Evolutionary conservation across 2,113 vertebrate genomes (phyloP).

Genomic region (Cyprinus carpio): DNA sequence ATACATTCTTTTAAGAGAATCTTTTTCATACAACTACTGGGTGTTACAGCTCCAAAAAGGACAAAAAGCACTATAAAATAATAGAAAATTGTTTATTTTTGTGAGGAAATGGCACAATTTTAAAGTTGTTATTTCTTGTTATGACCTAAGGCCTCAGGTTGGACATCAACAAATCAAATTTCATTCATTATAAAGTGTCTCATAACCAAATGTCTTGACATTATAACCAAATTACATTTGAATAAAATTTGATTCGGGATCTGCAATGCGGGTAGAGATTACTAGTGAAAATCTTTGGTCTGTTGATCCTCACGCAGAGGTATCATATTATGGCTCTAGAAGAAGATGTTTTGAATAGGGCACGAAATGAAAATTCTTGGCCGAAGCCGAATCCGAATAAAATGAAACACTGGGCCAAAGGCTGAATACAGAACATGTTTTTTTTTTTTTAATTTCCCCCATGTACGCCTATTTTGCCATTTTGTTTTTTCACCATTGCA

Average conservation of each 20-base stretch:
- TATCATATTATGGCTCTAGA: neutral
- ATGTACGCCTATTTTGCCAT: too few species aligned
- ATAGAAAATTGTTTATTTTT: neutral
- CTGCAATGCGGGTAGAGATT: neutral
- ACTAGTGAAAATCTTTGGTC: neutral
- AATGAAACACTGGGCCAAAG: too few species aligned
- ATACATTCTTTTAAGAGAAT: neutral
- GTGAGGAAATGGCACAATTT: neutral
- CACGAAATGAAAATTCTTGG: neutral
- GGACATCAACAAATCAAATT: neutral
- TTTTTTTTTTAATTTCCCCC: too few species aligned
- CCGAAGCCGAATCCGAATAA: too few species aligned
- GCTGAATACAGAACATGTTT: too few species aligned
- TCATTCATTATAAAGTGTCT: neutral
- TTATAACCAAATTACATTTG: neutral
- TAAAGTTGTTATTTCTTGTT: neutral
- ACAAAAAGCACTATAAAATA: too few species aligned
- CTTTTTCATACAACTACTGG: neutral
- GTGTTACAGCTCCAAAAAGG: too few species aligned
- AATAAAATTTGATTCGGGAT: neutral
- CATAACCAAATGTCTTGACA: neutral
- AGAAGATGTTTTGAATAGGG: neutral
- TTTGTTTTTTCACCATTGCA: too few species aligned
- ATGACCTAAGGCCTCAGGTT: neutral
- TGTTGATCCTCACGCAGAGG: neutral